Conservation (phyloP, 2,797 vertebrate genomes). For the Xyrichtys novacula region DNA sequence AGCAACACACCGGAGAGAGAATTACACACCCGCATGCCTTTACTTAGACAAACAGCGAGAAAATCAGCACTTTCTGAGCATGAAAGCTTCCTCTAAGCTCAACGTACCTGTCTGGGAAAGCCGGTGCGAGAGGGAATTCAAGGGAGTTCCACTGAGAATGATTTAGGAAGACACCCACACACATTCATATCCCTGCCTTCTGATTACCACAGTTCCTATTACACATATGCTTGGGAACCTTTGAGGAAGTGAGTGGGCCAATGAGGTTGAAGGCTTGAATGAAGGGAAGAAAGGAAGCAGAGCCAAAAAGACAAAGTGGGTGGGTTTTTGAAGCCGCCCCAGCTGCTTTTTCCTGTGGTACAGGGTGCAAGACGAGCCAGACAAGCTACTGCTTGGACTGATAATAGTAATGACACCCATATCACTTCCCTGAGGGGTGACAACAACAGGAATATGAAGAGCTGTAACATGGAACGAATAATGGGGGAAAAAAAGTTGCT, state of each 20-base stretch:
- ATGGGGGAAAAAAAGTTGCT: constrained; percentile 4
- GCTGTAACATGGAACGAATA: not conserved
- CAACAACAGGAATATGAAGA: not conserved
- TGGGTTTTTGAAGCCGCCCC: constrained; percentile 62
- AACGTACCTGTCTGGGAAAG: constrained; percentile 47
- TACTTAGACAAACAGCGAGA: not conserved
- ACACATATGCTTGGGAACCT: constrained; percentile 37
- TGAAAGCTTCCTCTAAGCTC: not conserved
- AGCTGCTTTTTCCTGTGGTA: constrained; percentile 80
- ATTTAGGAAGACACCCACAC: constrained; percentile 17
- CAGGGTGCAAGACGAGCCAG: constrained; percentile 43
- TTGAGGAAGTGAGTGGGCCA: constrained; percentile 62
- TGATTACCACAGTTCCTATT: constrained; percentile 70
- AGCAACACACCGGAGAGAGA: constrained; percentile 10
- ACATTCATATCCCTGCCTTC: constrained; percentile 31
- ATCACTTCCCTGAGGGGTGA: not conserved
- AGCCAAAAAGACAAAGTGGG: constrained; percentile 42
- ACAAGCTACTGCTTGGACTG: constrained; percentile 27
- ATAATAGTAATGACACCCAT: constrained; percentile 7
- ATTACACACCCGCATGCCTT: not conserved
- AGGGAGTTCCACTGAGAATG: constrained; percentile 35
- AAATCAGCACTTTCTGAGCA: constrained; percentile 5
- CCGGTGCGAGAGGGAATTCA: constrained; percentile 18
- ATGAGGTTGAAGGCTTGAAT: constrained; percentile 48
- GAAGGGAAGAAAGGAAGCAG: constrained; percentile 42